Evolutionary conservation across 2,888 invertebrate genomes (phyloP), one percentile per base, ranked within the genome.

Genomic region (Luperina testacea): DNA sequence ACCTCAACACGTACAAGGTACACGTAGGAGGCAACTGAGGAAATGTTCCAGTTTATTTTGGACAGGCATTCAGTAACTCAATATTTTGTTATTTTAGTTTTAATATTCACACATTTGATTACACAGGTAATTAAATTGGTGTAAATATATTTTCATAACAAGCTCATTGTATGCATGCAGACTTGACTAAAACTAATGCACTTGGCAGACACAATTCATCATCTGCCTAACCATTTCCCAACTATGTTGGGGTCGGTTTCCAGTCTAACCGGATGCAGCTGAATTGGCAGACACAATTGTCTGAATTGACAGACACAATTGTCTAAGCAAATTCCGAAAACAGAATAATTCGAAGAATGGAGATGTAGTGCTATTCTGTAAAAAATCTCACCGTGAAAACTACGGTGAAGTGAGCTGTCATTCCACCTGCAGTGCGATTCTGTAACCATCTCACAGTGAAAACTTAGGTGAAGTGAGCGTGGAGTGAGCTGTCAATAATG

Each of bases 91-190:
- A 45, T 65, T 20, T 53, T 38, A 64, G n/a, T 75, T 78, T 67
- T 74, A 65, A 59, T 68, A 72, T 17, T 72, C 27, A 67, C n/a
- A 67, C 70, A 69, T 78, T 77, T 69, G 13, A 64, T 53, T 67
- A 45, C 38, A 77, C n/a, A 53, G 6, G 8, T 45, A 45, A 32
- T n/a, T 42, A 42, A 61, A 63, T 69, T 51, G 7, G 24, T n/a
- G 32, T 65, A 48, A 72, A 64, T 32, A 51, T 27, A 48, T 80
- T 82, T 85, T 75, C 64, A 82, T 82, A 82, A 82, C 61, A 51
- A 32, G 7, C 61, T 38, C 42, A 59, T 24, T 51, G 63, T 72
- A 74, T 73, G 57, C 63, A 79, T 80, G 63, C 74, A 4, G 48
- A 72, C 51, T 78, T 68, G 67, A 75, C 68, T 72, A 57, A 69